Conservation (phyloP, 1,140 invertebrate species). For the Dolichoris vasculosae region DNA sequence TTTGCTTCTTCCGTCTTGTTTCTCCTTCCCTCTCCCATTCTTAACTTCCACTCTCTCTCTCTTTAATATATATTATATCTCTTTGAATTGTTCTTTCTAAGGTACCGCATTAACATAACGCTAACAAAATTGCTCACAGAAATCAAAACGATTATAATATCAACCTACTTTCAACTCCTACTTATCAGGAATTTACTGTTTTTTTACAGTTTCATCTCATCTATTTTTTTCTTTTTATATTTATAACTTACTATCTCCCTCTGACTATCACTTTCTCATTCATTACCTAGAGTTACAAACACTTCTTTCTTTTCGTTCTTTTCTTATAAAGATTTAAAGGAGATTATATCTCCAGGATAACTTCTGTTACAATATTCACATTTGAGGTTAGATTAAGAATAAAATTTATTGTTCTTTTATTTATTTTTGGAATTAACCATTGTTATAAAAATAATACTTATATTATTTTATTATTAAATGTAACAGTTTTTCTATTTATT, state of each 20-base stretch:
- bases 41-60: neutral
- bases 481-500: neutral
- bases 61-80: neutral
- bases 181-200: constrained; percentile 28
- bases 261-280: neutral
- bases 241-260: too few species aligned
- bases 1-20: neutral
- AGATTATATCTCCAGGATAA: constrained; percentile 45
- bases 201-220: constrained; percentile 35
- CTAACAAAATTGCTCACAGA: constrained; percentile 66
- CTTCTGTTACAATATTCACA: constrained; percentile 37
- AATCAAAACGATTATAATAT: constrained; percentile 51
- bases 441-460: neutral
- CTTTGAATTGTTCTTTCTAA: neutral
- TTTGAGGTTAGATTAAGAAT: constrained; percentile 29
- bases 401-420: constrained; percentile 17
- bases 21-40: neutral
- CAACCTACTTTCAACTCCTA: constrained; percentile 21
- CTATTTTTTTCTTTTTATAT: constrained; percentile 13
- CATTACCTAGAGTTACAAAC: neutral
- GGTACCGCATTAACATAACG: constrained; percentile 51
- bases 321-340: constrained; percentile 38
- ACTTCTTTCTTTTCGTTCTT: constrained; percentile 5
- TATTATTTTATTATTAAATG: neutral
- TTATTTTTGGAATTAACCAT: neutral